Evolutionary conservation across 2,113 vertebrate genomes (phyloP), one percentile per base, ranked within the genome.

Genomic region (Stictonetta naevosa): DNA sequence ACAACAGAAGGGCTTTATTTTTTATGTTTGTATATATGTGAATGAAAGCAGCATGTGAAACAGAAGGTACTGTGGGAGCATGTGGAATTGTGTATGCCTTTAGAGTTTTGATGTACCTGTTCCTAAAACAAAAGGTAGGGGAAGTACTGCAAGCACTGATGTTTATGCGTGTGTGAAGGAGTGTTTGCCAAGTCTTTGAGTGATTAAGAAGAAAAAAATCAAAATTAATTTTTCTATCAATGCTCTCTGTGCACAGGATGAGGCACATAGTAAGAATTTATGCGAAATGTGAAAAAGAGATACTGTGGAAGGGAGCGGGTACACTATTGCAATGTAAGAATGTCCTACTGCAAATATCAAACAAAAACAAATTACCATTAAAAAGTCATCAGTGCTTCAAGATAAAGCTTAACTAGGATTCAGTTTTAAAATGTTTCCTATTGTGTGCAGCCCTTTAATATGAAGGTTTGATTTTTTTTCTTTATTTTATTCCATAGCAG

Each of bases 191-290:
- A 34, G 34, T 20, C 66, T 91, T 46, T 36, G 36, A 76, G 33
- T 58, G 31, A 52, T 44, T 56, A 31, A 60, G 6, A n/a, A 42
- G 22, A 25, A n/a, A 11, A 12, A n/a, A 48, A 11, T 18, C 31
- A 38, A 52, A 44, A 53, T 66, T 55, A 0, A 0, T 20, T 71
- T 67, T 92, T 67, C 36, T 87, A 0, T 53, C 53, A 33, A 0
- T 92, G 55, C 15, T 79, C 17, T 78, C 20, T 86, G 50, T 73
- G 33, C 25, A 9, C 31, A 36, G 21, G 56, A 58, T 64, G 74
- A 89, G 53, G 31, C 60, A 75, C 29, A 36, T 17, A 16, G 64
- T 52, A 81, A 85, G 56, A 42, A 64, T 40, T 74, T 71, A 33
- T n/a, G 55, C 87, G 53, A 63, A 66, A 81, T 5, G 1, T 17